Conservation (phyloP, 2,888 invertebrate genomes). For the Sicus ferrugineus region DNA sequence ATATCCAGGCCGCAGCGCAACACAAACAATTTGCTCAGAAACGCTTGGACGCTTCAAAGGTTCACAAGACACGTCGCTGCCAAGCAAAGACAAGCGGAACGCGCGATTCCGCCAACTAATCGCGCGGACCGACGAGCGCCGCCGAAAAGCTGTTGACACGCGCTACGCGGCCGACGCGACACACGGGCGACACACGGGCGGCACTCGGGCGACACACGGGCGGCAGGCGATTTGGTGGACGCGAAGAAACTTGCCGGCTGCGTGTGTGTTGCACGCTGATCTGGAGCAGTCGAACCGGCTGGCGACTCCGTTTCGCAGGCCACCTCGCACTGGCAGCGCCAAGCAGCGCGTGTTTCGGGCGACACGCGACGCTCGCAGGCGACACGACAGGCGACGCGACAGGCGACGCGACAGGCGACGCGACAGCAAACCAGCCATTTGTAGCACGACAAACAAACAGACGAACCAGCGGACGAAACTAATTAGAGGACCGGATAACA, state of each 20-base stretch:
- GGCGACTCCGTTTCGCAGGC: slow-evolving; percentile 21
- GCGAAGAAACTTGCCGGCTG: not conserved
- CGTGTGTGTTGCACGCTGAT: slow-evolving; percentile 4
- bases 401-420: not conserved
- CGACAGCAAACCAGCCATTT: not conserved
- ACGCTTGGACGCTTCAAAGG: slow-evolving; percentile 11
- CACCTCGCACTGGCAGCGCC: not conserved
- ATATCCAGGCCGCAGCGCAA: not conserved
- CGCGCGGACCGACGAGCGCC: slow-evolving; percentile 14
- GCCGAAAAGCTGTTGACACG: slow-evolving; percentile 13
- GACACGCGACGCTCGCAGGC: slow-evolving; percentile 25
- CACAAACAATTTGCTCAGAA: slow-evolving; percentile 20
- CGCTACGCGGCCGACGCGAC: slow-evolving; percentile 8
- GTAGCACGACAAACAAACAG: not conserved
- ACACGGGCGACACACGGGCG: no score
- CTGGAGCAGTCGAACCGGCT: slow-evolving; percentile 18
- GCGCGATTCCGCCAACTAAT: slow-evolving; percentile 13
- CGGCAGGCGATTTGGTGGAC: not conserved
- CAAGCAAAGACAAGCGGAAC: slow-evolving; percentile 1
- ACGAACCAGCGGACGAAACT: no score
- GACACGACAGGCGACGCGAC: slow-evolving; percentile 14
- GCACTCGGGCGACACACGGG: no score
- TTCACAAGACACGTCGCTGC: slow-evolving; percentile 4
- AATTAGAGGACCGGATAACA: no score
- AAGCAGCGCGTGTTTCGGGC: not conserved